Evolutionary conservation across 1,140 invertebrate genomes (phyloP).

Genomic region (Tetraneura akinire): DNA sequence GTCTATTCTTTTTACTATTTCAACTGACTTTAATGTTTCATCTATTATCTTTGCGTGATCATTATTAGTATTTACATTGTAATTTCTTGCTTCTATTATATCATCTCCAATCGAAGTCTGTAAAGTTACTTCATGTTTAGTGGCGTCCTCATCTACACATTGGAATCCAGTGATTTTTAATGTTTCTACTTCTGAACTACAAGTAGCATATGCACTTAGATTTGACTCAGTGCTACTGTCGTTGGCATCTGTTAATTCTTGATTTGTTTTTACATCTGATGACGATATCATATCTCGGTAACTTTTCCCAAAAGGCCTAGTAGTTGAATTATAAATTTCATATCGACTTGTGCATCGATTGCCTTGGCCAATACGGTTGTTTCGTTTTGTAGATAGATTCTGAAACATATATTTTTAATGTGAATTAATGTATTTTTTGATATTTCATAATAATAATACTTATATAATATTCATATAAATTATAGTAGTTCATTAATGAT

Average conservation of each 20-base stretch:
- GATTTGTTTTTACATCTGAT: constrained; percentile 14
- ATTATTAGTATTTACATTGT: constrained; percentile 21
- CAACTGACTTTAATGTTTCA: neutral
- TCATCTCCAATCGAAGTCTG: constrained; percentile 12
- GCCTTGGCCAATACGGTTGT: constrained; percentile 10
- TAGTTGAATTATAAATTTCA: constrained; percentile 53
- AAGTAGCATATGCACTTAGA: constrained; percentile 47
- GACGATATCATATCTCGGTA: constrained; percentile 48
- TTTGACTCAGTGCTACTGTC: constrained; percentile 42
- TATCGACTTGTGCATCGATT: constrained; percentile 51
- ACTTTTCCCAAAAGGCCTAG: constrained; percentile 52
- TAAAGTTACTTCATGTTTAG: constrained; percentile 43
- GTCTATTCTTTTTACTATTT: constrained; percentile 3
- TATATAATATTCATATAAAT: too few relatives aligned
- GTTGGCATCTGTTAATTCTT: neutral
- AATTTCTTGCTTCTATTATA: constrained; percentile 50
- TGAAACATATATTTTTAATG: neutral
- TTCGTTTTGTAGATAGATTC: constrained; percentile 32
- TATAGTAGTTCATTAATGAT: too few relatives aligned
- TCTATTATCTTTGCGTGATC: neutral
- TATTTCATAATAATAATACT: too few relatives aligned
- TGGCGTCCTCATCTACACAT: constrained; percentile 40
- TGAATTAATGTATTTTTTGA: too few relatives aligned
- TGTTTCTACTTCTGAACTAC: constrained; percentile 49
- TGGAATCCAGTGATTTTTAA: constrained; percentile 51